A percentile compares a stretch with the other conserved stretches of the same genome.
These are phyloP conservation scores for Microtus obscurus DNA, from an alignment of 2,797 vertebrate species.

Conservation along the genomic window DNA sequence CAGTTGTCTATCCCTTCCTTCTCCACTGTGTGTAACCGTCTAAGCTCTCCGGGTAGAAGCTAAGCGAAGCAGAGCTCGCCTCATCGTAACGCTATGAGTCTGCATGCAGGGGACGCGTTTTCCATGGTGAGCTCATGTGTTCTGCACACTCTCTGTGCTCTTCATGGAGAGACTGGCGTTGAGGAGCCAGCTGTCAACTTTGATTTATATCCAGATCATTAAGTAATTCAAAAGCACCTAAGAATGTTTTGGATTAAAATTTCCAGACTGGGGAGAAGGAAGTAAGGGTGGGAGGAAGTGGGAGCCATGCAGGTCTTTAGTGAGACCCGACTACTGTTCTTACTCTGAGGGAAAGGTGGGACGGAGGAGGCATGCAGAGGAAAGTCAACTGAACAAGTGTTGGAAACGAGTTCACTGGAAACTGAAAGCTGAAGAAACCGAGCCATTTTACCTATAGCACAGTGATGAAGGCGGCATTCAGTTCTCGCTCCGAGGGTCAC, in stretches of 20 bases:
- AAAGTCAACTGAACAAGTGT: neutral
- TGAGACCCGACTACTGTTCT: neutral
- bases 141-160: slow-evolving; percentile 55
- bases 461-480: neutral
- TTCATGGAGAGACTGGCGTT: slow-evolving; percentile 72
- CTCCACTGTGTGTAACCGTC: no score
- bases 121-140: slow-evolving; percentile 35
- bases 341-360: neutral
- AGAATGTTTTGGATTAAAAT: slow-evolving; percentile 78
- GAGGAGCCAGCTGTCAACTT: slow-evolving; percentile 78
- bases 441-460: neutral
- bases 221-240: slow-evolving; percentile 76
- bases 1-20: neutral
- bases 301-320: neutral
- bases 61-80: neutral
- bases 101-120: slow-evolving; percentile 27
- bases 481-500: neutral
- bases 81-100: neutral
- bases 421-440: neutral
- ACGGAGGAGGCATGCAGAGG: neutral
- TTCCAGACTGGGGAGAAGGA: slow-evolving; percentile 68
- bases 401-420: neutral
- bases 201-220: slow-evolving; percentile 79
- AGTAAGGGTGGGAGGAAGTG: neutral
- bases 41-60: neutral